phyloP scores from a whole-genome alignment of 2,888 invertebrate species.

The Drosophila tanythrix region DNA sequence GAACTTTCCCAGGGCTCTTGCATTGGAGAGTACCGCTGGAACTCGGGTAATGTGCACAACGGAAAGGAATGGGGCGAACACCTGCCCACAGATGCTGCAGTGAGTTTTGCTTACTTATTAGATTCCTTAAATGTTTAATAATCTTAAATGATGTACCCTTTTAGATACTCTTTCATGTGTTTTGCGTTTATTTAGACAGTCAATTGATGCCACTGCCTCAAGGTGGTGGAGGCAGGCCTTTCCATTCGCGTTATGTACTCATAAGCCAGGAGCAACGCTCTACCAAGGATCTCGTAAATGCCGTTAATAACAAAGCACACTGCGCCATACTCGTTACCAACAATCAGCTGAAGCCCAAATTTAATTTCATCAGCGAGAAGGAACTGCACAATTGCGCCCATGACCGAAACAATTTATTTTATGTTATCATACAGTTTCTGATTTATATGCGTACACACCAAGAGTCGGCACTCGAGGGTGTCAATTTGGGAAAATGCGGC shows the following conservation, averaged over 20 bases:
- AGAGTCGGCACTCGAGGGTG: slow-evolving; percentile 91
- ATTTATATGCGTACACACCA: slow-evolving; percentile 90
- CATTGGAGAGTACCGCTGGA: slow-evolving; percentile 95
- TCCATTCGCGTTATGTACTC: slow-evolving; percentile 86
- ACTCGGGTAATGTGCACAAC: slow-evolving; percentile 90
- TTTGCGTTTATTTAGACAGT: slow-evolving; percentile 94
- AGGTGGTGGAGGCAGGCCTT: slow-evolving; percentile 89
- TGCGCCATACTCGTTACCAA: slow-evolving; percentile 83
- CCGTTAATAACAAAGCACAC: slow-evolving; percentile 83
- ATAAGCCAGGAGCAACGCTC: slow-evolving; percentile 84
- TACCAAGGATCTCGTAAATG: slow-evolving; percentile 81
- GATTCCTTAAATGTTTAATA: neutral
- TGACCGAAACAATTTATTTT: slow-evolving; percentile 95
- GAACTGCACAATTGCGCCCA: slow-evolving; percentile 89
- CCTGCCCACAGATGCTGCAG: slow-evolving; percentile 94
- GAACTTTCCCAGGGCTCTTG: slow-evolving; percentile 93
- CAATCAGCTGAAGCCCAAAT: slow-evolving; percentile 83
- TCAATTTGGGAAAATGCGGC: slow-evolving; percentile 91
- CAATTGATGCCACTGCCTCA: slow-evolving; percentile 89
- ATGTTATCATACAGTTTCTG: slow-evolving; percentile 93
- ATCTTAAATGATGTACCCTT: neutral
- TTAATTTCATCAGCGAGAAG: slow-evolving; percentile 86
- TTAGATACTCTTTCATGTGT: slow-evolving; percentile 92
- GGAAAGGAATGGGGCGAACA: slow-evolving; percentile 92
- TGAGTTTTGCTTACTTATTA: slow-evolving; percentile 82